Evolutionary conservation across 1,140 invertebrate genomes (phyloP), one percentile per base, ranked within the genome.

Genomic region (Elymnias hypermnestra): DNA sequence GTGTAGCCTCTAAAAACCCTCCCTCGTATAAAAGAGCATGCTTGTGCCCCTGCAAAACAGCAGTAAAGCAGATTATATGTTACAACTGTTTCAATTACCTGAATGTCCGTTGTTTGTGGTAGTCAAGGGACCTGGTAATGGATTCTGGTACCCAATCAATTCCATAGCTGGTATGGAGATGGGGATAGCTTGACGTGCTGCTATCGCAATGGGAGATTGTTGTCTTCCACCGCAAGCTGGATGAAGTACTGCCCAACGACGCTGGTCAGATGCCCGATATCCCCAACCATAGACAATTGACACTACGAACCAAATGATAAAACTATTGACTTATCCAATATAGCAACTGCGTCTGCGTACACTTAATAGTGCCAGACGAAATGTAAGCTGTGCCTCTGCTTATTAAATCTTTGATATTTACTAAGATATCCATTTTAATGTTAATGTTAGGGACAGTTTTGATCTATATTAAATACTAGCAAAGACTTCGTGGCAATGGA

Each of bases 61-160:
- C n/a, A n/a, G n/a, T n/a, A n/a, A n/a, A n/a, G n/a, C n/a, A n/a
- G n/a, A n/a, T n/a, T n/a, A n/a, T n/a, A n/a, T n/a, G n/a, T n/a
- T n/a, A n/a, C n/a, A n/a, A n/a, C n/a, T n/a, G n/a, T n/a, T n/a
- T 19, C 3, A 15, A 3, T 74, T 77, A 92, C 91, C 91, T 45
- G 91, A 92, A 73, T 92, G 90, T 10, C 91, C 91, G 59, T 91
- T 92, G 63, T 92, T 92, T 13, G 86, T 85, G 43, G 91, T 72
- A 37, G 85, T 86, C 7, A 92, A 60, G 0, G 90, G 89, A 26
- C 83, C 79, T 6, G 89, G 88, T 12, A 93, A 65, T 12, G 89
- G 87, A 73, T 93, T 89, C 56, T 92, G 91, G 64, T 91, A 93
- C 13, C 91, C 90, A 57, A 92, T 88, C 69, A 91, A 87, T 71